These are phyloP conservation scores for Tetranychus urticae DNA, from an alignment of 1,140 invertebrate genomes.

Conservation along the genomic window DNA sequence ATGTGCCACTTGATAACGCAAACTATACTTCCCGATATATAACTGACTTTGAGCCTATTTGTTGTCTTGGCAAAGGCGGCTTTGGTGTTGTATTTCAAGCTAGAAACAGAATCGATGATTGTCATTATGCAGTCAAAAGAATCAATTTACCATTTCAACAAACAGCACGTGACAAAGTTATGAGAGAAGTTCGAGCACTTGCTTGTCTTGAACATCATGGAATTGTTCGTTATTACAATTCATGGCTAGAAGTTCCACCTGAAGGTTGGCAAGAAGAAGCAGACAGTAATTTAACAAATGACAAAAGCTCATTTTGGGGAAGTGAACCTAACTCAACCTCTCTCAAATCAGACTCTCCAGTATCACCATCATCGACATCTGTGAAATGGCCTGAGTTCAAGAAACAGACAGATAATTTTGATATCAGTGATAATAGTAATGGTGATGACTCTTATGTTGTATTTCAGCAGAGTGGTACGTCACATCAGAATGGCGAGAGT, in stretches of 20 bases:
- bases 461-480: not conserved
- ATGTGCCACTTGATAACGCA: not conserved
- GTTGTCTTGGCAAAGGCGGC: conserved; percentile 69
- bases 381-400: not conserved
- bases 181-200: conserved; percentile 76
- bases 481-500: not conserved
- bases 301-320: not conserved
- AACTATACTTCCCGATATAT: conserved; percentile 41
- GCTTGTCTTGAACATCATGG: conserved; percentile 81
- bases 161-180: conserved; percentile 52
- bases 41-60: conserved; percentile 58
- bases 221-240: conserved; percentile 81
- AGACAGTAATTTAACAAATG: not conserved
- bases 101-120: conserved; percentile 79
- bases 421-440: too few relatives aligned
- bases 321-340: not conserved
- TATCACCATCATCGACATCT: not conserved
- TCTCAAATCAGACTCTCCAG: not conserved
- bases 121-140: conserved; percentile 81
- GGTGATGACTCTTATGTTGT: not conserved
- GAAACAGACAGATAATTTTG: too few relatives aligned
- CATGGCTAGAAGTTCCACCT: conserved; percentile 78
- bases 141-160: conserved; percentile 58
- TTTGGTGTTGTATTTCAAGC: conserved; percentile 93
- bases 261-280: conserved; percentile 17